These are phyloP conservation scores for Dolomedes plantarius DNA, from an alignment of 2,888 invertebrate species.

Conservation along the genomic window DNA sequence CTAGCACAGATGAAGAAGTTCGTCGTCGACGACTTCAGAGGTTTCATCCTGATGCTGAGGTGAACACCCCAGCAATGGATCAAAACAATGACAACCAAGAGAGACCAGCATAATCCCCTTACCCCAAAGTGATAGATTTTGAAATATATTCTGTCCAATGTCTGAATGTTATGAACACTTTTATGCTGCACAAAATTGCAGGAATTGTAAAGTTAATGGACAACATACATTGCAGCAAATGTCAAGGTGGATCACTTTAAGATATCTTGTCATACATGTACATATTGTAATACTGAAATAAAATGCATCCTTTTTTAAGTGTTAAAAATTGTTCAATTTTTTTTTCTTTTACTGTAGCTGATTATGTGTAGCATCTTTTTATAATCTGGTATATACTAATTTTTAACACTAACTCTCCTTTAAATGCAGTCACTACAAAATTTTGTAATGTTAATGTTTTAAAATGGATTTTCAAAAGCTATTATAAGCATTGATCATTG, in stretches of 20 bases:
- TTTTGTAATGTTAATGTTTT: too few relatives aligned
- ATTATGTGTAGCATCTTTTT: too few relatives aligned
- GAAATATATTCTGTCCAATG: conserved; percentile 59
- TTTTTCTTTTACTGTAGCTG: too few relatives aligned
- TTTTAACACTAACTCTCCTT: too few relatives aligned
- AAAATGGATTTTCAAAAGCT: too few relatives aligned
- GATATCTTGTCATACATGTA: conserved; percentile 67
- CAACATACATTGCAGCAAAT: conserved; percentile 32
- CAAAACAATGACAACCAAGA: conserved; percentile 20
- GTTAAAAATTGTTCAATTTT: conserved; percentile 22
- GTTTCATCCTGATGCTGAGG: conserved; percentile 23
- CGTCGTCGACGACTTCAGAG: conserved; percentile 47
- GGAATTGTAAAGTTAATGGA: conserved; percentile 2
- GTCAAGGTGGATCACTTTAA: conserved; percentile 51
- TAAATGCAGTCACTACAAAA: too few relatives aligned
- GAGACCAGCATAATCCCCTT: conserved; percentile 15
- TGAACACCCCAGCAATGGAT: background rate
- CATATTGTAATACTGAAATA: conserved; percentile 68
- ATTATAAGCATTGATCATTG: too few relatives aligned
- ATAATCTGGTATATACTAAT: too few relatives aligned
- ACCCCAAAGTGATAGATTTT: conserved; percentile 31
- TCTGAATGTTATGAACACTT: conserved; percentile 49
- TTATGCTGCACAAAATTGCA: conserved; percentile 29
- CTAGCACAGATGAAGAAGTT: conserved; percentile 42
- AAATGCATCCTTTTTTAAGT: conserved; percentile 54